Percentiles rank a stretch among this genome's conserved stretches.
Conservation (phyloP, 2,797 vertebrate genomes). For the Hemibagrus guttatus region DNA sequence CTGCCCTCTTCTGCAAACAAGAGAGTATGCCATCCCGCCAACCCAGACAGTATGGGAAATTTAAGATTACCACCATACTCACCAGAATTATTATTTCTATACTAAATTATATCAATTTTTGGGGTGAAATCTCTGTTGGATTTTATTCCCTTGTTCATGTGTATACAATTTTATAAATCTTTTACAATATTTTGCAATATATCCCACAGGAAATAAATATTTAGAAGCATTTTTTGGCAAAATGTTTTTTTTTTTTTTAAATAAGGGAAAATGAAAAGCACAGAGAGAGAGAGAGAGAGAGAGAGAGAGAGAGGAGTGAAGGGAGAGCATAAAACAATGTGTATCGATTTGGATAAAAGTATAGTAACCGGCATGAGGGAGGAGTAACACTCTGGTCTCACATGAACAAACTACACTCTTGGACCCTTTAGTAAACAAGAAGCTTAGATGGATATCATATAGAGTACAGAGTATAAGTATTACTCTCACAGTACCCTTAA, state of each 20-base stretch:
- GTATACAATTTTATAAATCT: background rate
- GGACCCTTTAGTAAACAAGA: background rate
- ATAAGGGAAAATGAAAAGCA: too few relatives aligned
- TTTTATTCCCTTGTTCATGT: background rate
- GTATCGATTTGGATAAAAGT: background rate
- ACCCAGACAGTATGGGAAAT: too few relatives aligned
- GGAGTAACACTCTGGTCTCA: background rate
- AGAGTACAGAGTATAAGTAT: background rate
- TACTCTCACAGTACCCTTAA: background rate
- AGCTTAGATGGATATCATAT: background rate
- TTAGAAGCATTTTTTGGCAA: background rate
- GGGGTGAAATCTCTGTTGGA: background rate
- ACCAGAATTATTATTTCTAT: background rate
- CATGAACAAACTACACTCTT: background rate
- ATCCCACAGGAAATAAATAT: background rate
- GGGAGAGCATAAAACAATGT: background rate
- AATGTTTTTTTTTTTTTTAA: too few relatives aligned
- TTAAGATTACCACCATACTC: too few relatives aligned
- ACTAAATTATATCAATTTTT: background rate
- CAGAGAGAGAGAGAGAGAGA: background rate
- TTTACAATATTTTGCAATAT: background rate
- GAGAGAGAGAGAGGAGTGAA: background rate
- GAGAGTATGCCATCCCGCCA: too few relatives aligned
- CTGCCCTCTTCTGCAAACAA: background rate
- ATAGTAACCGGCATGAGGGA: background rate